Percentiles rank a stretch among this genome's conserved stretches.
These are phyloP conservation scores for Emydocephalus ijimae DNA, from an alignment of 2,113 vertebrate species.

Conservation along the genomic window DNA sequence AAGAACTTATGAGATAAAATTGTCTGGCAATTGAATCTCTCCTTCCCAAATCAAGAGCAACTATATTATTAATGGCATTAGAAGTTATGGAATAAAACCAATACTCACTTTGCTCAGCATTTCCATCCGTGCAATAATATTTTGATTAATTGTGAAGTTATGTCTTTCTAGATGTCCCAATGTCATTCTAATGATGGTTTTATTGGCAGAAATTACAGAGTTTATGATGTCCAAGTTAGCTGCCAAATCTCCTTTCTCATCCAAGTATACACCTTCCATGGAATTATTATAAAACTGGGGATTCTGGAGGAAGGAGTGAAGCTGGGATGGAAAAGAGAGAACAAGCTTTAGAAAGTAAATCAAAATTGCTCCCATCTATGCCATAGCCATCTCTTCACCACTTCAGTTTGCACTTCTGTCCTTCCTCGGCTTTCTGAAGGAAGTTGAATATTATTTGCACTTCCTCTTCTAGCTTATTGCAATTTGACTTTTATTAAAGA, in stretches of 20 bases:
- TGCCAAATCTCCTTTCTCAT: neutral
- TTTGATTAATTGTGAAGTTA: neutral
- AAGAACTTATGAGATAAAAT: neutral
- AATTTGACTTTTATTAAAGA: neutral
- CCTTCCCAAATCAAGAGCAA: neutral
- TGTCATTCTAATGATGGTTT: neutral
- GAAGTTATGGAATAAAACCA: neutral
- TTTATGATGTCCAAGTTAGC: neutral
- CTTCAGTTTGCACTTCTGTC: neutral
- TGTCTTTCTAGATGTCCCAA: neutral
- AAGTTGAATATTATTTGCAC: neutral
- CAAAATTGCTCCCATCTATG: neutral
- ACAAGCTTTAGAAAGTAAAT: neutral
- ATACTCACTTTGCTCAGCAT: neutral
- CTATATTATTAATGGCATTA: neutral
- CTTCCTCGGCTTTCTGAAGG: neutral
- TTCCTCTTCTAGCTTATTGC: neutral
- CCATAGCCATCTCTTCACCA: neutral
- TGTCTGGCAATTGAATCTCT: neutral
- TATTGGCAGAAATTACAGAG: neutral
- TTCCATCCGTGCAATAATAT: neutral
- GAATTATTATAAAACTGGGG: neutral
- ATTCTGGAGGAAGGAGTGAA: neutral
- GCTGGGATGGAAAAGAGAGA: neutral
- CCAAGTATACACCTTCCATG: neutral